A percentile compares a stretch with the other conserved stretches of the same genome.
Evolutionary conservation across 2,888 invertebrate species (phyloP).

Genomic region (Pedicia rivosa): DNA sequence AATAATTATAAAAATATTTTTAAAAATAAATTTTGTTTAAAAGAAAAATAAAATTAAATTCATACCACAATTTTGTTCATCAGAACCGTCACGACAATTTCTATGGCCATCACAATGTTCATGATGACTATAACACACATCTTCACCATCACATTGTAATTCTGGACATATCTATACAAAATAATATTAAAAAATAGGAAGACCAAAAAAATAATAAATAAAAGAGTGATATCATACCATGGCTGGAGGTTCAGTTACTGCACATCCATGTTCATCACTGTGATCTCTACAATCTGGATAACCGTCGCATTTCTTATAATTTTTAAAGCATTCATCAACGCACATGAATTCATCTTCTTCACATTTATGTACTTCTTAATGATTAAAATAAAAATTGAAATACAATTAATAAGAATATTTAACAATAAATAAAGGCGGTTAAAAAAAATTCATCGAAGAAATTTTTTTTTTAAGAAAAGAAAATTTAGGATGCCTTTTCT

Average conservation of each 20-base stretch:
- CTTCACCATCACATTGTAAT: constrained; percentile 37
- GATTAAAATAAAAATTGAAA: no score
- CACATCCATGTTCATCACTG: constrained; percentile 38
- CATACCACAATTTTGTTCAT: constrained; percentile 40
- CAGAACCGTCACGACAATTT: constrained; percentile 42
- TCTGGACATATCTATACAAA: constrained; percentile 23
- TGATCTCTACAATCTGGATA: constrained; percentile 40
- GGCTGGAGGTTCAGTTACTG: constrained; percentile 6
- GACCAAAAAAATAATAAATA: not conserved
- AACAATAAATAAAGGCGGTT: no score
- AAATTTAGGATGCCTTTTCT: no score
- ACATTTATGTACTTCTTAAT: constrained; percentile 19
- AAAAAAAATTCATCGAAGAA: constrained; percentile 1
- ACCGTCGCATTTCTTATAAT: constrained; percentile 44
- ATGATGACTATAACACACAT: constrained; percentile 30
- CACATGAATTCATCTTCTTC: constrained; percentile 34
- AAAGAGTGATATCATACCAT: not conserved
- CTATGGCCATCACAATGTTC: constrained; percentile 35
- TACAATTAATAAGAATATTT: no score
- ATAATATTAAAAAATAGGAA: not conserved
- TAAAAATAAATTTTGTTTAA: no score
- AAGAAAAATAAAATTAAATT: constrained; percentile 11
- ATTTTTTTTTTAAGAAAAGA: no score
- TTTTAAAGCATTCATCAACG: constrained; percentile 42
- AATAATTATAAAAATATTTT: no score